Percentiles rank a stretch among this genome's conserved stretches.
phyloP scores from a whole-genome alignment of 2,888 invertebrate species.

The Mimumesa dahlbomi region DNA sequence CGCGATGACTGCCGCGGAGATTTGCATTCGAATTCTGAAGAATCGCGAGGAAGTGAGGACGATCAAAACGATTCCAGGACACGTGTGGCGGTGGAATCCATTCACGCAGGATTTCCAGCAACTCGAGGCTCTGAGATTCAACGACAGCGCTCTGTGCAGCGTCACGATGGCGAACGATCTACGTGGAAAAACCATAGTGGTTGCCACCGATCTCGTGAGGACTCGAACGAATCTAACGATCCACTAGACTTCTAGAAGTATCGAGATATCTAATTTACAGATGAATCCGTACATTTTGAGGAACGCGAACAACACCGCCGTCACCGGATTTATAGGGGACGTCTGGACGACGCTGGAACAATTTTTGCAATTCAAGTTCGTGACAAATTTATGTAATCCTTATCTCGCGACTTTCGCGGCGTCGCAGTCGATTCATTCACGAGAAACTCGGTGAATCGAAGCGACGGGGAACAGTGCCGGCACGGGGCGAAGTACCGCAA shows the following conservation, averaged over 20 bases:
- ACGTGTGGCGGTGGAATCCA: constrained; percentile 60
- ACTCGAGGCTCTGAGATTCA: constrained; percentile 58
- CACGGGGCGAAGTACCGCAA: too few relatives aligned
- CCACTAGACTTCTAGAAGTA: not conserved
- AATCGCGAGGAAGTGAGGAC: constrained; percentile 25
- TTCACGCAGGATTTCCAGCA: constrained; percentile 50
- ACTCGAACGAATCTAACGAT: not conserved
- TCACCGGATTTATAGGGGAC: constrained; percentile 79
- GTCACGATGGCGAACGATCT: constrained; percentile 62
- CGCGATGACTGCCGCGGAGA: constrained; percentile 28
- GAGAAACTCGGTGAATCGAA: too few relatives aligned
- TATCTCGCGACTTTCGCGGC: too few relatives aligned
- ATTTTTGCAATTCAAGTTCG: constrained; percentile 76
- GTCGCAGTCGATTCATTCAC: too few relatives aligned
- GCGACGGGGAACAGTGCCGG: too few relatives aligned
- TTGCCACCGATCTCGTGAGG: constrained; percentile 73
- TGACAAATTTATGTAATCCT: not conserved
- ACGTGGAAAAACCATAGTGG: constrained; percentile 70
- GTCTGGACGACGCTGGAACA: constrained; percentile 78
- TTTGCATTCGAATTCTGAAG: constrained; percentile 47
- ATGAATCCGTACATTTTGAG: constrained; percentile 76
- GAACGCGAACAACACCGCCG: constrained; percentile 62
- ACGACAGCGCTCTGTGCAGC: constrained; percentile 58
- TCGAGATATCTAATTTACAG: constrained; percentile 60
- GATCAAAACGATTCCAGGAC: constrained; percentile 39